Conservation (phyloP, 2,113 vertebrate species). For the Sphyrna mokarran region DNA sequence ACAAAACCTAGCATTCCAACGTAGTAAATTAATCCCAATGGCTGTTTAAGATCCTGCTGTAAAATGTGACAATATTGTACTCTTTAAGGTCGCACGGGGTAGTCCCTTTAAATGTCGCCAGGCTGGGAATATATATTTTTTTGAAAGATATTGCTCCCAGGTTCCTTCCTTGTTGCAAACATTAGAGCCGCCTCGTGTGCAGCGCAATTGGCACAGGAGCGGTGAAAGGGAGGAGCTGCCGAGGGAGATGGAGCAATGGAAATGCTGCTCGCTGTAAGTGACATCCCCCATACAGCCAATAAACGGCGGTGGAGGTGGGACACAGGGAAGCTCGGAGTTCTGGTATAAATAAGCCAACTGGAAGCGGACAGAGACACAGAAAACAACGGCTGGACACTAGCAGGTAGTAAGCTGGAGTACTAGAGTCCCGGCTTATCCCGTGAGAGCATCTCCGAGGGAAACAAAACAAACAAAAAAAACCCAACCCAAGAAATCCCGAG, state of each 20-base stretch:
- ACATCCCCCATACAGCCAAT: background rate
- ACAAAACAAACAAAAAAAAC: background rate
- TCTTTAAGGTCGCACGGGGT: too few relatives aligned
- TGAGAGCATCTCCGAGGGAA: background rate
- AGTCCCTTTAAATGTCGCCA: constrained; percentile 27
- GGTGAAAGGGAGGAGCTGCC: background rate
- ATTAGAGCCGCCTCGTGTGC: background rate
- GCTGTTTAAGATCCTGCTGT: background rate
- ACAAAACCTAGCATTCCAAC: background rate
- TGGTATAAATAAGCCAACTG: constrained; percentile 32
- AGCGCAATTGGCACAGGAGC: background rate
- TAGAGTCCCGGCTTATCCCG: background rate
- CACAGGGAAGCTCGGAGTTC: background rate
- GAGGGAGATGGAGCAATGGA: background rate
- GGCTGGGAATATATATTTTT: background rate
- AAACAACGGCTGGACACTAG: background rate
- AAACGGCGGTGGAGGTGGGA: background rate
- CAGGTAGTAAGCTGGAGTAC: background rate
- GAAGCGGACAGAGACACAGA: constrained; percentile 5
- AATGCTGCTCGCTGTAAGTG: background rate
- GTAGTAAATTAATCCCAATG: background rate
- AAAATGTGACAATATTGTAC: background rate
- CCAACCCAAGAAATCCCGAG: constrained; percentile 34
- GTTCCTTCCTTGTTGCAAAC: background rate
- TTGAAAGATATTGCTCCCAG: background rate